phyloP scores from a whole-genome alignment of 2,888 invertebrate genomes.

The Lutraria lutraria region DNA sequence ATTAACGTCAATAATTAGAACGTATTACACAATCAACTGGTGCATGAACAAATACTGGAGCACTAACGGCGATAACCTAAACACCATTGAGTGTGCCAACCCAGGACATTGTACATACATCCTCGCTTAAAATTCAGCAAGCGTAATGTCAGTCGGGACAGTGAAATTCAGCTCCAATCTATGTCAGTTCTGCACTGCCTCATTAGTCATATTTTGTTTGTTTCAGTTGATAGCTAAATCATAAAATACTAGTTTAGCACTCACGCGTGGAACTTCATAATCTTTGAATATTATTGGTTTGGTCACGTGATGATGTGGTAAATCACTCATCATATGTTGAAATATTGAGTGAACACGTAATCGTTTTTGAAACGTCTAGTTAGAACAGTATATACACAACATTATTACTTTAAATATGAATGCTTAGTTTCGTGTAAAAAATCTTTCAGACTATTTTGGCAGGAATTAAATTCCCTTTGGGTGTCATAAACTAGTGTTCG shows the following conservation, averaged over 20 bases:
- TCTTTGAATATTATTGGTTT: conserved; percentile 16
- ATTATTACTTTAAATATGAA: background rate
- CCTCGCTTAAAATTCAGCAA: too few relatives aligned
- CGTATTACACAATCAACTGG: too few relatives aligned
- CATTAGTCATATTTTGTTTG: background rate
- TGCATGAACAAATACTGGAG: too few relatives aligned
- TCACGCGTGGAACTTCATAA: background rate
- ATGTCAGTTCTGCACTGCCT: background rate
- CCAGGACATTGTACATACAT: too few relatives aligned
- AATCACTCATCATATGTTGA: conserved; percentile 1
- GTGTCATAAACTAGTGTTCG: conserved; percentile 36
- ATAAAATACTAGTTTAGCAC: conserved; percentile 14
- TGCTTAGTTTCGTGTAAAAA: conserved; percentile 35
- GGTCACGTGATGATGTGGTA: conserved; percentile 11
- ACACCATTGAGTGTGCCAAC: too few relatives aligned
- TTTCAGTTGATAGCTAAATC: background rate
- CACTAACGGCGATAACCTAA: too few relatives aligned
- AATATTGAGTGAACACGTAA: conserved; percentile 8
- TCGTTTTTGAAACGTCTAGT: conserved; percentile 13
- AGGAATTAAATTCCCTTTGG: conserved; percentile 45
- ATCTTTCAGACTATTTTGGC: conserved; percentile 40
- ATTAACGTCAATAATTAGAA: too few relatives aligned
- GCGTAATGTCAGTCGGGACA: too few relatives aligned
- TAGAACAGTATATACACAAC: background rate
- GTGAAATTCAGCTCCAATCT: background rate